Conservation (phyloP, 2,888 invertebrate species). For the Diarsia dahlii region DNA sequence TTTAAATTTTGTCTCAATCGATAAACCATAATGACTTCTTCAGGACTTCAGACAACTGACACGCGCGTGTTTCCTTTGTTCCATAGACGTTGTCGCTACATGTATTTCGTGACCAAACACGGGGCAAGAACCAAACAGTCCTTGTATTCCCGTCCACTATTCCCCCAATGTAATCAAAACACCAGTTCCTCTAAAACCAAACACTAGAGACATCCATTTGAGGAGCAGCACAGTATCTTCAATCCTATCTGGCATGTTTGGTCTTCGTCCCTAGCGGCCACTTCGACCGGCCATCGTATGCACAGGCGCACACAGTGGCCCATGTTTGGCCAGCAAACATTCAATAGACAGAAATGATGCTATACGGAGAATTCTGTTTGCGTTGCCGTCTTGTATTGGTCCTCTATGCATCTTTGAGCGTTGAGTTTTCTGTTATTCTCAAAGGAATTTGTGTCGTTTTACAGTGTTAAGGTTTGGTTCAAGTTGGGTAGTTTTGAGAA, state of each 20-base stretch:
- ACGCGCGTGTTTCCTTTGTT: not conserved
- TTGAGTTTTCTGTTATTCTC: slow-evolving; percentile 14
- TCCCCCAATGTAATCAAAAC: slow-evolving; percentile 21
- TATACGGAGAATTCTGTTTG: slow-evolving; percentile 31
- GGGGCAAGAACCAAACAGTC: not conserved
- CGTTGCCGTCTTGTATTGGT: slow-evolving; percentile 24
- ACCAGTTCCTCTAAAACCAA: slow-evolving; percentile 15
- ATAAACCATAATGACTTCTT: not conserved
- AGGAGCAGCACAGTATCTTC: slow-evolving; percentile 31
- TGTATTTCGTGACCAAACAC: not conserved
- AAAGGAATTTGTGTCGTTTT: slow-evolving; percentile 21
- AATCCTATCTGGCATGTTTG: slow-evolving; percentile 46
- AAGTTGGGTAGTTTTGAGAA: not conserved
- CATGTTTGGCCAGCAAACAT: slow-evolving; percentile 48
- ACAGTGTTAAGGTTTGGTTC: not conserved
- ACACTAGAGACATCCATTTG: slow-evolving; percentile 37
- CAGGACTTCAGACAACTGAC: not conserved
- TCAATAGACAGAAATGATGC: slow-evolving; percentile 36
- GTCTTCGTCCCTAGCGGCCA: slow-evolving; percentile 30
- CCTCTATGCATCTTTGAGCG: slow-evolving; percentile 26
- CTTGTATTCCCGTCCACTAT: not conserved
- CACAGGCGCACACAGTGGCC: slow-evolving; percentile 36
- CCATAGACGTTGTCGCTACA: not conserved
- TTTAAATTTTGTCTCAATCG: not conserved
- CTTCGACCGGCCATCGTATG: slow-evolving; percentile 27